Percentiles rank a stretch among this genome's conserved stretches.
These are phyloP conservation scores for Phoxinus phoxinus DNA, from an alignment of 2,113 vertebrate genomes.

Conservation along the genomic window DNA sequence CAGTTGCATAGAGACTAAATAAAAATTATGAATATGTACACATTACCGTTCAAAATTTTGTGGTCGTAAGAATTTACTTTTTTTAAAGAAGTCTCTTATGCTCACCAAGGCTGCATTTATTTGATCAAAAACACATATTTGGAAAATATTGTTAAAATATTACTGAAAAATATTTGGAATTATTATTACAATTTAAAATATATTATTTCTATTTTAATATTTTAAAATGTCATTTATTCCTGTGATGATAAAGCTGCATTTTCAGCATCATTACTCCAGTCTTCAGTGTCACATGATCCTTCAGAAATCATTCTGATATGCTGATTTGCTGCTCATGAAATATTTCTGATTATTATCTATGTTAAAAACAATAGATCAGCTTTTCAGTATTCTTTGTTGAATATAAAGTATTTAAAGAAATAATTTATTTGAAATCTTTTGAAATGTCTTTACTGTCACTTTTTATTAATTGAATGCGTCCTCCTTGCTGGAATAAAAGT, in stretches of 20 bases:
- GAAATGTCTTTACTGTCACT: background rate
- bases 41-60: no score
- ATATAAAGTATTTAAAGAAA: background rate
- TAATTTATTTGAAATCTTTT: background rate
- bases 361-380: background rate
- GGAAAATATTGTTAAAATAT: no score
- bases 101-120: background rate
- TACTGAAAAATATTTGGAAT: no score
- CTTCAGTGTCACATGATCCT: background rate
- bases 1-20: background rate
- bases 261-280: background rate
- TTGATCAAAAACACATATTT: background rate
- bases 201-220: background rate
- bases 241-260: background rate
- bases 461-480: background rate
- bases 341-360: background rate
- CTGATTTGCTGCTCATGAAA: background rate
- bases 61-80: no score
- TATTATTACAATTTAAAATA: background rate
- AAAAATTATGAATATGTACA: no score
- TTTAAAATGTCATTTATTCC: background rate
- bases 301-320: background rate
- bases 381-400: background rate
- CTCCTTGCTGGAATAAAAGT: background rate
- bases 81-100: no score